Evolutionary conservation across 2,888 invertebrate species (phyloP), one percentile per base, ranked within the genome.

Genomic region (Pristionchus mayeri): DNA sequence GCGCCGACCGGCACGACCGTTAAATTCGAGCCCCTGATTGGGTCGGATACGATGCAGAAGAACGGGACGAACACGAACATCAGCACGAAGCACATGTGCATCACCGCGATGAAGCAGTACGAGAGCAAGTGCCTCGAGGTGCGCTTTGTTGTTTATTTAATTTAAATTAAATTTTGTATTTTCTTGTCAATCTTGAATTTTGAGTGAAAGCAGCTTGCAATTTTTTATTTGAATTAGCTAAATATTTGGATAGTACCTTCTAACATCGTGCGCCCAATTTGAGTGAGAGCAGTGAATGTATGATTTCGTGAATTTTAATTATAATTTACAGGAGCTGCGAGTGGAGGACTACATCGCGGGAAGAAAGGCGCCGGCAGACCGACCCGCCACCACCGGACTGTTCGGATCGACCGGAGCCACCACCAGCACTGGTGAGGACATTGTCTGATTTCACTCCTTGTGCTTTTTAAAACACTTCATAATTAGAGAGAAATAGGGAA

Each of bases 31-130:
- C 93, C 94, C 85, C 96, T 97, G 0, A 95, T 96, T 0, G 95
- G 96, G 44, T 97, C 97, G 0, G 99, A 99, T 92, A 96, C 97
- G 0, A 95, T 98, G 94, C 95, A 97, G 91, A 98, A 98, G 93
- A 95, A 96, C 88, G 97, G 97, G 0, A 95, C 95, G 3, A 95
- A 96, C 3, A 90, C 24, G 0, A 96, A 95, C 88, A 97, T 99
- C 88, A 96, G 95, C 90, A 98, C 98, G 0, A 96, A 97, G 90
- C 97, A 98, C 93, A 96, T 98, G 93, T 98, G 98, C 93, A 98
- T 99, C 86, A 97, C 97, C 0, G 97, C 97, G 85, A 99, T 99
- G 99, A 97, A 98, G 94, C 98, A 98, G 93, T 99, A 98, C 93
- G 98, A 98, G 92, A 94, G 93, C 79, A 99, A 98, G 93, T 97